Percentiles rank a stretch among this genome's conserved stretches.
Evolutionary conservation across 2,113 vertebrate species (phyloP).

Genomic region (Numenius arquata): DNA sequence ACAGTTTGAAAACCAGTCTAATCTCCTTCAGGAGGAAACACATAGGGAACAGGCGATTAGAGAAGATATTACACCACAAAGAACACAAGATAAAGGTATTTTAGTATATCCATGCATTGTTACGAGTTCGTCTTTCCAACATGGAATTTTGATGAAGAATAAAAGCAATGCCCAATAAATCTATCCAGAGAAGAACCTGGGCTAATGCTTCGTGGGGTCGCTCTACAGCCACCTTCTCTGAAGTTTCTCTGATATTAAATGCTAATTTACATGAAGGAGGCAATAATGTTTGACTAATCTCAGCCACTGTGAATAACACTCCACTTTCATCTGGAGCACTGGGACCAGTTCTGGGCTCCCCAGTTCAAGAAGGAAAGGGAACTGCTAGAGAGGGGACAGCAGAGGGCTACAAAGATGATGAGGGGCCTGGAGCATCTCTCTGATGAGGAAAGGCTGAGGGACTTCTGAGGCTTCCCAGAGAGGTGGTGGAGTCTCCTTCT

Average conservation of each 20-base stretch:
- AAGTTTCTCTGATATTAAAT: background rate
- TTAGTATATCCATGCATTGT: too few relatives aligned
- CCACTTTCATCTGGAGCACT: too few relatives aligned
- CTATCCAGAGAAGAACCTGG: background rate
- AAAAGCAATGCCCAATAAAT: background rate
- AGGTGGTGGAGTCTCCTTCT: too few relatives aligned
- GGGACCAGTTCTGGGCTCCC: too few relatives aligned
- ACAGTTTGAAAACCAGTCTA: background rate
- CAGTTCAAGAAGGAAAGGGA: too few relatives aligned
- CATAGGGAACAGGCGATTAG: accelerated
- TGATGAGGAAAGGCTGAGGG: too few relatives aligned
- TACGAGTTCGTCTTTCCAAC: background rate
- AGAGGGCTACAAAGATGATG: too few relatives aligned
- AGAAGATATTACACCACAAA: too few relatives aligned
- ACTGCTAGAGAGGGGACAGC: too few relatives aligned
- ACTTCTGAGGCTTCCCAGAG: too few relatives aligned
- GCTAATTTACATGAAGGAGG: background rate
- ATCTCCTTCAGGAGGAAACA: background rate
- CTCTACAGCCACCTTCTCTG: background rate
- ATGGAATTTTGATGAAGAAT: background rate
- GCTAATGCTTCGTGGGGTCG: background rate
- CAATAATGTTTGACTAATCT: background rate
- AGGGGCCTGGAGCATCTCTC: too few relatives aligned
- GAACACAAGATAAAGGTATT: background rate
- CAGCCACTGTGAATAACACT: background rate